Conservation (phyloP, 2,113 vertebrate species). For the Delphinus delphis region DNA sequence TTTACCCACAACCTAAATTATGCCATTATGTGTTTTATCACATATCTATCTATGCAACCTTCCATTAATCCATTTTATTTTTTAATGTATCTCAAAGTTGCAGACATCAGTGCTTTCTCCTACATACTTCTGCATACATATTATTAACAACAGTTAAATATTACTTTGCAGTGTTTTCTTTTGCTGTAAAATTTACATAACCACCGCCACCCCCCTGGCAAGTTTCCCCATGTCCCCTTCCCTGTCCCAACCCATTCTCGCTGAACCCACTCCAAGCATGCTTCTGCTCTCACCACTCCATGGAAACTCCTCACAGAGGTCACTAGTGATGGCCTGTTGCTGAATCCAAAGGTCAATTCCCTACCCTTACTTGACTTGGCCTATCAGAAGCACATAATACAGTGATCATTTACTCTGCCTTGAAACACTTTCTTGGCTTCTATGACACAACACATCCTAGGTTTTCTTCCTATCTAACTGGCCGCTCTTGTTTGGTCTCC, state of each 20-base stretch:
- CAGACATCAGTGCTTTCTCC: background rate
- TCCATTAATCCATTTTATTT: background rate
- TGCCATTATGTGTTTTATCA: background rate
- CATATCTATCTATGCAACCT: background rate
- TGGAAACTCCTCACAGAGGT: background rate
- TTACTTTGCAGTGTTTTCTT: background rate
- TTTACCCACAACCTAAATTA: background rate
- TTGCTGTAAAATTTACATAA: background rate
- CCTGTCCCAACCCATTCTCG: background rate
- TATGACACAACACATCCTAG: background rate
- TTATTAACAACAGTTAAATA: background rate
- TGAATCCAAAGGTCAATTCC: background rate
- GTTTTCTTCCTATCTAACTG: background rate
- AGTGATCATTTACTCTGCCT: background rate
- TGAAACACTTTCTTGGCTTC: background rate
- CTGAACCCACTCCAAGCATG: background rate
- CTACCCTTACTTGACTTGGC: background rate
- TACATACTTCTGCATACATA: background rate
- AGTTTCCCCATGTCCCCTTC: background rate
- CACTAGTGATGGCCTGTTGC: background rate
- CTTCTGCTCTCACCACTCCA: background rate
- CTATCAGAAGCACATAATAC: background rate
- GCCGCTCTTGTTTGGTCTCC: background rate
- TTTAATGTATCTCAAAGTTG: background rate
- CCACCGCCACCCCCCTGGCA: background rate